These are phyloP conservation scores for Dexiosoma caninum DNA, from an alignment of 2,888 invertebrate species.

Conservation along the genomic window DNA sequence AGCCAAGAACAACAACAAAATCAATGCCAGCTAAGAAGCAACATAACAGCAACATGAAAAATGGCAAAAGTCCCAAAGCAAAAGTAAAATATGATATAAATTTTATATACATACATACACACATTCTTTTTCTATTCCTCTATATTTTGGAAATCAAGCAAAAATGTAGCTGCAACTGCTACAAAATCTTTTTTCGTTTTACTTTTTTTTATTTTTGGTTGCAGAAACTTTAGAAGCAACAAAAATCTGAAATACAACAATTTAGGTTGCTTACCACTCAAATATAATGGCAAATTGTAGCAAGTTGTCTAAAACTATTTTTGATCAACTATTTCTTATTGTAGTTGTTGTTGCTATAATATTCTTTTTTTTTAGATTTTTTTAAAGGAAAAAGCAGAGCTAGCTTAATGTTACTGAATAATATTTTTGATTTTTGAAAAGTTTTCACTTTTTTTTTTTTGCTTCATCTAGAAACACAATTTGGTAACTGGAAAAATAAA, in stretches of 20 bases:
- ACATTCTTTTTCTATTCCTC: background rate
- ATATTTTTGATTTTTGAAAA: background rate
- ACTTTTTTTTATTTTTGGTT: no score
- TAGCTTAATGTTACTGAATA: constrained; percentile 40
- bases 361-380: no score
- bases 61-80: constrained; percentile 68
- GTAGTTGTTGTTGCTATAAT: background rate
- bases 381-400: constrained; percentile 31
- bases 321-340: constrained; percentile 53
- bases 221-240: constrained; percentile 1
- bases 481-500: background rate
- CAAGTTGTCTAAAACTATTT: constrained; percentile 59
- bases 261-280: constrained; percentile 46
- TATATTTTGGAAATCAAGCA: constrained; percentile 57
- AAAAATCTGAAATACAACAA: constrained; percentile 6
- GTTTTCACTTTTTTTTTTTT: background rate
- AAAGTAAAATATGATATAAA: constrained; percentile 75
- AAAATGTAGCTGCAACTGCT: constrained; percentile 5
- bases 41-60: background rate
- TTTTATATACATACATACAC: no score
- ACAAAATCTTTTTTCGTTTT: background rate
- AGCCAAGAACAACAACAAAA: no score
- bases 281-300: constrained; percentile 60
- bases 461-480: background rate
- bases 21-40: background rate